Evolutionary conservation across 2,888 invertebrate species (phyloP).

Genomic region (Epinotia bilunana): DNA sequence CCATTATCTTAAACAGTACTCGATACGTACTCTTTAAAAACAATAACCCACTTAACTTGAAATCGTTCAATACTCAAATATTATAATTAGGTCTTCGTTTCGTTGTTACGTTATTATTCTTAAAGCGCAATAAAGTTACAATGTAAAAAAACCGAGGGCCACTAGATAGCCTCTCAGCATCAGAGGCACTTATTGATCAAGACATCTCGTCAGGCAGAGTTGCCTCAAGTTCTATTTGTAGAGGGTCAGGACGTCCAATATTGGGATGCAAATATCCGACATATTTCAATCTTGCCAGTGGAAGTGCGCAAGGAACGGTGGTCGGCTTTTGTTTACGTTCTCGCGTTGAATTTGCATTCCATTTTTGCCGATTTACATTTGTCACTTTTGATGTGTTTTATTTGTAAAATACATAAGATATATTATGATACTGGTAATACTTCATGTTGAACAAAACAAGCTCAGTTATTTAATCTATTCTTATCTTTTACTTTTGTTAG

Average conservation of each 20-base stretch:
- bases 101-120: not conserved
- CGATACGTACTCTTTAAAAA: no score
- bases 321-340: slow-evolving; percentile 20
- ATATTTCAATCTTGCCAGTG: slow-evolving; percentile 51
- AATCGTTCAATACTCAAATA: no score
- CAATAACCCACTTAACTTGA: no score
- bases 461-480: not conserved
- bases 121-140: slow-evolving; percentile 1
- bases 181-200: slow-evolving; percentile 49
- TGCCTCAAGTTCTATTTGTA: slow-evolving; percentile 52
- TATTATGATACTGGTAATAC: no score
- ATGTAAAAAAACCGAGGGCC: slow-evolving; percentile 10
- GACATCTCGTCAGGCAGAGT: slow-evolving; percentile 45
- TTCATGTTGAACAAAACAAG: not conserved
- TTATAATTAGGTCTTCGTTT: not conserved
- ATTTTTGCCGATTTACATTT: not conserved
- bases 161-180: slow-evolving; percentile 14
- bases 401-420: not conserved
- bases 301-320: slow-evolving; percentile 16
- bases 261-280: slow-evolving; percentile 54
- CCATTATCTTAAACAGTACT: no score
- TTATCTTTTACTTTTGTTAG: no score
- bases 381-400: not conserved
- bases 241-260: slow-evolving; percentile 51
- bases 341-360: not conserved